phyloP scores from a whole-genome alignment of 2,888 invertebrate species.

The Acronicta psi region DNA sequence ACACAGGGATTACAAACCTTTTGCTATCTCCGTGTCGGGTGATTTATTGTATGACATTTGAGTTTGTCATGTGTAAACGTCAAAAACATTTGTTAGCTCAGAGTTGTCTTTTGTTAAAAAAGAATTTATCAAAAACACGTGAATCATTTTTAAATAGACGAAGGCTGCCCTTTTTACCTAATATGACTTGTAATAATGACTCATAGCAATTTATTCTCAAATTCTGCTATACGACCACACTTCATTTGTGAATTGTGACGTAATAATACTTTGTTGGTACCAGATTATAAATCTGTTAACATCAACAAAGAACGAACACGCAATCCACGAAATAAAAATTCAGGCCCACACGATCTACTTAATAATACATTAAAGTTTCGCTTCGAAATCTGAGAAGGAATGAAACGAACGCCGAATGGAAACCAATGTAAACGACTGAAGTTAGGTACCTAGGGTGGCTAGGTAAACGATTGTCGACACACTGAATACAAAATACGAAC shows the following conservation, averaged over 20 bases:
- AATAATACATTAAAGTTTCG: not conserved
- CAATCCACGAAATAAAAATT: not conserved
- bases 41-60: conserved; percentile 31
- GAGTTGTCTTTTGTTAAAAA: not conserved
- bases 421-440: conserved; percentile 6
- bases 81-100: conserved; percentile 9
- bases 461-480: not conserved
- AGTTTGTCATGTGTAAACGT: conserved; percentile 10
- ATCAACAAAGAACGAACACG: not conserved
- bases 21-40: conserved; percentile 16
- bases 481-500: conserved; percentile 3
- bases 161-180: no score
- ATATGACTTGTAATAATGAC: no score
- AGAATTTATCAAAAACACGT: not conserved
- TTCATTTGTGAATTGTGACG: no score
- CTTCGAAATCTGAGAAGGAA: conserved; percentile 8
- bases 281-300: no score
- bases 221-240: no score
- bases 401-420: conserved; percentile 3
- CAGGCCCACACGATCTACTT: not conserved
- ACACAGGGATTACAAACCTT: conserved; percentile 17
- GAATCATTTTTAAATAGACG: not conserved
- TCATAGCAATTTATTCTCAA: no score
- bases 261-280: no score
- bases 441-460: conserved; percentile 5